A percentile compares a stretch with the other conserved stretches of the same genome.
phyloP scores from a whole-genome alignment of 2,797 vertebrate species.

The Danio kyathit region DNA sequence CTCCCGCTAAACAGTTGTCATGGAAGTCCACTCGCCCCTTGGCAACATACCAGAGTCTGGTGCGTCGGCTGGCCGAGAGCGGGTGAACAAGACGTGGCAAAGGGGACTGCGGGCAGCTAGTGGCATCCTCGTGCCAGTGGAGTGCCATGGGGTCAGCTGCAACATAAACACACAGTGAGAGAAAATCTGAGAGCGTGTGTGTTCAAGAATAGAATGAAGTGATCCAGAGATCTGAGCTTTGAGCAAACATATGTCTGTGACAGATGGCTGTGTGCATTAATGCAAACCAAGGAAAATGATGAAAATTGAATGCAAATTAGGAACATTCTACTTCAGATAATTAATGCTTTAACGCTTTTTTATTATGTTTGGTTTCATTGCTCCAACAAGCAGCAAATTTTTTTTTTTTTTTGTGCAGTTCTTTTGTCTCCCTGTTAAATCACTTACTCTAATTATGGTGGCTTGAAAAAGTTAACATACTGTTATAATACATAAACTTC shows the following conservation, averaged over 20 bases:
- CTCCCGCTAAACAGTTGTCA: conserved; percentile 43
- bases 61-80: conserved; percentile 15
- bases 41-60: conserved; percentile 55
- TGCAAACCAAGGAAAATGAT: not conserved
- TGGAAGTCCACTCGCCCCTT: conserved; percentile 32
- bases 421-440: not conserved
- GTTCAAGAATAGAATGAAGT: conserved; percentile 19
- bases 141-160: conserved; percentile 46
- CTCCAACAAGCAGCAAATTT: not conserved
- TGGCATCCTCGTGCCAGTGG: conserved; percentile 34
- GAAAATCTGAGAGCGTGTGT: conserved; percentile 22
- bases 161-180: conserved; percentile 49
- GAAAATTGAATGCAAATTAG: not conserved
- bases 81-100: conserved; percentile 35
- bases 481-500: too few relatives aligned
- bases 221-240: conserved; percentile 33
- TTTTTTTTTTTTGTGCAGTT: not conserved
- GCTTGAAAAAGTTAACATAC: too few relatives aligned
- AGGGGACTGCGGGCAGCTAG: conserved; percentile 25
- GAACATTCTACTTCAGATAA: not conserved
- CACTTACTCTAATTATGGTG: not conserved
- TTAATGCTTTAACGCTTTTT: not conserved
- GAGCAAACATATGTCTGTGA: conserved; percentile 39
- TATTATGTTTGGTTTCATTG: not conserved
- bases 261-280: conserved; percentile 30